Base-by-base conservation (phyloP, 2,113 vertebrate genomes). In the Sebastes fasciatus region DNA sequence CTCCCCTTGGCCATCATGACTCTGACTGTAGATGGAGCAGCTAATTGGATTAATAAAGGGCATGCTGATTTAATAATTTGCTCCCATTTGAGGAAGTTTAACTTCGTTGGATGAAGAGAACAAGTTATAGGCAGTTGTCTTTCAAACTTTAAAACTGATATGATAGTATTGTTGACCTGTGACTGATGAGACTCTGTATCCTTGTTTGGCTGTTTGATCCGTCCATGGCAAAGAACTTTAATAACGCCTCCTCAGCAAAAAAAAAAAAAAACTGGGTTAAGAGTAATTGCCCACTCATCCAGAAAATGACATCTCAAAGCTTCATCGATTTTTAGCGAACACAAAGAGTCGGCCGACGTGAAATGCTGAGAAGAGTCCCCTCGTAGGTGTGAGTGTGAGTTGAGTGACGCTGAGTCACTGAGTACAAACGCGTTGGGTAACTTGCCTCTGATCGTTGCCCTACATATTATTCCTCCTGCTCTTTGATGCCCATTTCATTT, bases 391-490 rank as follows among this genome's bases (percentile, higher is more conserved):
- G 12, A 57, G 67, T 80, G 73, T 66, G 68, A 5, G 9, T 64
- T 23, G 42, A 76, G 3, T 13, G 46, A 19, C 3, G 1, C 65
- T 75, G 23, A 45, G 23, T 55, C 66, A 72, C 34, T 21, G 51
- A 64, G 70, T 49, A n/a, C 57, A 5, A 77, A 49, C 3, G 4
- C 23, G 51, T 74, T 82, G 64, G 60, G 14, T 62, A 70, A 87
- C 77, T 67, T 70, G 71, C 23, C 34, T 51, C 63, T 68, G 14
- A 76, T 81, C 14, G 10, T 57, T 80, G 79, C 4, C 82, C 83
- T 49, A 86, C 52, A 83, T 86, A 58, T 76, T 73, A 86, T 74
- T 26, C 76, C 62, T 23, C 72, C 61, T 8, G 9, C 78, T 34
- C 52, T 52, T n/a, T 54, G 58, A 60, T 52, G 21, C 45, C 5